These are phyloP conservation scores for Sebastiscus tertius DNA, from an alignment of 2,797 vertebrate genomes.

Conservation along the genomic window DNA sequence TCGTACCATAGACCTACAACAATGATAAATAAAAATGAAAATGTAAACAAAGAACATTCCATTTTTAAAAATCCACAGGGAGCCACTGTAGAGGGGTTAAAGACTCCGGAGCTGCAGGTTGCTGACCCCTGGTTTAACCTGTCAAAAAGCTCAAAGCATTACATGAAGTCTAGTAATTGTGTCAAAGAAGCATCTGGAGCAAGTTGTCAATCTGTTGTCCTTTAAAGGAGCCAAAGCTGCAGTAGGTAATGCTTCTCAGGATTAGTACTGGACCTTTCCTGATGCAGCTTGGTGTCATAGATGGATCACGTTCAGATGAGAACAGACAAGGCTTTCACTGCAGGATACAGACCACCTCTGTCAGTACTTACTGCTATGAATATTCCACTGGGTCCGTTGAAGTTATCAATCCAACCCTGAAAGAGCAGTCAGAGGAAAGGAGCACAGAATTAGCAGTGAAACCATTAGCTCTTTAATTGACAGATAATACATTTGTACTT, in stretches of 20 bases:
- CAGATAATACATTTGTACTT: not conserved
- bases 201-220: not conserved
- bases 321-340: not conserved
- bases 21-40: no score
- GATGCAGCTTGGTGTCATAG: not conserved
- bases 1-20: no score
- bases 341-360: not conserved
- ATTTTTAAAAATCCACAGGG: no score
- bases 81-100: no score
- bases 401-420: slow-evolving; percentile 99
- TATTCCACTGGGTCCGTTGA: slow-evolving; percentile 97
- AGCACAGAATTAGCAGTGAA: not conserved
- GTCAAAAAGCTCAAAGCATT: not conserved
- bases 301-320: not conserved
- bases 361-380: slow-evolving; percentile 93
- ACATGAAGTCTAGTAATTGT: not conserved
- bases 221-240: not conserved
- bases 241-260: not conserved
- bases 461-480: not conserved
- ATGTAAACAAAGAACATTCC: no score
- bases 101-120: no score
- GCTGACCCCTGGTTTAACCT: not conserved
- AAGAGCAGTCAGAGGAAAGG: slow-evolving; percentile 39
- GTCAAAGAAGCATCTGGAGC: not conserved
- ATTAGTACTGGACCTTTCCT: not conserved